Percentiles rank a stretch among this genome's conserved stretches.
These are phyloP conservation scores for Drosophila kohkoa DNA, from an alignment of 1,140 invertebrate genomes.

Conservation along the genomic window DNA sequence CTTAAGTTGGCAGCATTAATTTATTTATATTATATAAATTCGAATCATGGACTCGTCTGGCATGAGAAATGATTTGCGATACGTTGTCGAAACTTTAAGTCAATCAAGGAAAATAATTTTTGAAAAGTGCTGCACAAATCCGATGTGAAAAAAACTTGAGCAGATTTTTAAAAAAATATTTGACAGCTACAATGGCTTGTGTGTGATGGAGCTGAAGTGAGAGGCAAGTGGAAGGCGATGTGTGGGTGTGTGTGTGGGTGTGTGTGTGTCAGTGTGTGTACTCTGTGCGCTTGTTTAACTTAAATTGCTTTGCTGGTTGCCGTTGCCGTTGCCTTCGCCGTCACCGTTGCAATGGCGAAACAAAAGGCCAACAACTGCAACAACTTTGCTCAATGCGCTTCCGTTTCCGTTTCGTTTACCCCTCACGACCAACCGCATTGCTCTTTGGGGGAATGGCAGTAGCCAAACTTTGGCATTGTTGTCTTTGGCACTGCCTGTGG, in stretches of 20 bases:
- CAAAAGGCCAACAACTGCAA: constrained; percentile 79
- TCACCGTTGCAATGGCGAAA: constrained; percentile 63
- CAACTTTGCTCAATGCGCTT: constrained; percentile 82
- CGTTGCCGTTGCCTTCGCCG: constrained; percentile 24
- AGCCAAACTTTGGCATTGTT: constrained; percentile 78
- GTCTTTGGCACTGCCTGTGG: constrained; percentile 76
- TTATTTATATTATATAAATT: no score
- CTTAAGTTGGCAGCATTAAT: no score
- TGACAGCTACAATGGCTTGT: constrained; percentile 68
- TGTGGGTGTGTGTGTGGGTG: background rate
- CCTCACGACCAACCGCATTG: background rate
- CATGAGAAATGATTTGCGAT: constrained; percentile 11
- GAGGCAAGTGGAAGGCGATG: constrained; percentile 16
- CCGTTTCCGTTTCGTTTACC: constrained; percentile 67
- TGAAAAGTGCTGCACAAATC: constrained; percentile 65
- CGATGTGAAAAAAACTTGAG: constrained; percentile 38
- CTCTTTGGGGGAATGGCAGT: constrained; percentile 11
- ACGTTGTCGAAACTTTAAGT: constrained; percentile 65
- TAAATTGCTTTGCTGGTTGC: constrained; percentile 74
- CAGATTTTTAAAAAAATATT: constrained; percentile 58
- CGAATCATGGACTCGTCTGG: background rate
- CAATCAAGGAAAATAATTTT: constrained; percentile 72
- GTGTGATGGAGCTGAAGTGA: background rate
- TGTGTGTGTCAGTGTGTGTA: constrained; percentile 13
- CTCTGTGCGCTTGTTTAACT: constrained; percentile 75